A percentile compares a stretch with the other conserved stretches of the same genome.
Evolutionary conservation across 35 echinoderm and acorn worm species (phyloP).

Genomic region (Hemicentrotus pulcherrimus): DNA sequence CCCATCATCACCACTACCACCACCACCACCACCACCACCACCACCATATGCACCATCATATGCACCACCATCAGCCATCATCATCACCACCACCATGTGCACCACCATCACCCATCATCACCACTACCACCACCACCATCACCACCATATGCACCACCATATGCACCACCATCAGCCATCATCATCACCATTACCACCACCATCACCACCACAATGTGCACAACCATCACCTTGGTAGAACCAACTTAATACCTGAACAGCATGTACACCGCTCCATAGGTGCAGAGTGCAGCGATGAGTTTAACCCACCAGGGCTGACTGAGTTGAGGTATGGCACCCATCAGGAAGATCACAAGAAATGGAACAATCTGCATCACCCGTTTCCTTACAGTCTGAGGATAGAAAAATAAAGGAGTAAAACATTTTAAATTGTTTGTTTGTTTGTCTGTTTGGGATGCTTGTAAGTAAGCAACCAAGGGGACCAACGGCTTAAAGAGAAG

Average conservation of each 20-base stretch:
- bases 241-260: slow-evolving; percentile 62
- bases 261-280: slow-evolving; percentile 51
- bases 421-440: not conserved
- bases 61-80: not conserved
- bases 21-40: not conserved
- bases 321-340: slow-evolving; percentile 72
- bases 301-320: slow-evolving; percentile 55
- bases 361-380: slow-evolving; percentile 69
- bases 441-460: no score
- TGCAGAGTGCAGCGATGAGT: not conserved
- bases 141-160: no score
- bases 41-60: no score
- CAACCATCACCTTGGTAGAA: not conserved
- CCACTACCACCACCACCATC: not conserved
- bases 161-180: no score
- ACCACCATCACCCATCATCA: not conserved
- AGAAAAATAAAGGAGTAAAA: not conserved
- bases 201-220: no score
- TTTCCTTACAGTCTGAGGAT: slow-evolving; percentile 55
- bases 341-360: slow-evolving; percentile 59
- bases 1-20: no score
- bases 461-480: no score
- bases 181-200: not conserved
- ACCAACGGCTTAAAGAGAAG: no score
- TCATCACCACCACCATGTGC: not conserved